A percentile compares a stretch with the other conserved stretches of the same genome.
Evolutionary conservation across 2,888 invertebrate genomes (phyloP).

Genomic region (Mantis religiosa): DNA sequence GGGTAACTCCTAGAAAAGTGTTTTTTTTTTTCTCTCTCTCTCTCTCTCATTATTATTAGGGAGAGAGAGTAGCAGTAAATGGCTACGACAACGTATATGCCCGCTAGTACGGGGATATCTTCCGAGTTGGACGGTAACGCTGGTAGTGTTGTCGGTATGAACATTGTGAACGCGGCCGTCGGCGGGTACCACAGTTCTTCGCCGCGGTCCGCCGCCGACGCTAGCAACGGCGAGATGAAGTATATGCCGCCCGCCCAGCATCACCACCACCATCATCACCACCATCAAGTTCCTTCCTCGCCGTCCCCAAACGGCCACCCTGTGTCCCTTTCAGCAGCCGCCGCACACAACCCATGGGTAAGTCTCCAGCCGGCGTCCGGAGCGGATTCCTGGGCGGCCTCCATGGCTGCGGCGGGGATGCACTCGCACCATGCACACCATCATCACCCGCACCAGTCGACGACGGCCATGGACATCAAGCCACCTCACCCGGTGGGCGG

Average conservation of each 20-base stretch:
- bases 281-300: conserved; percentile 63
- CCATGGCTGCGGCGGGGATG: conserved; percentile 54
- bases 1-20: conserved; percentile 17
- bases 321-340: conserved; percentile 49
- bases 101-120: conserved; percentile 68
- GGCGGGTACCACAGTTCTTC: conserved; percentile 81
- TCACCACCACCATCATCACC: conserved; percentile 75
- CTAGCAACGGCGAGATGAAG: conserved; percentile 92
- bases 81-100: conserved; percentile 94
- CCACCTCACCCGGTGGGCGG: conserved; percentile 52
- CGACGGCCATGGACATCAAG: conserved; percentile 65
- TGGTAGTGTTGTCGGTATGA: conserved; percentile 41
- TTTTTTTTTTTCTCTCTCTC: conserved; percentile 7
- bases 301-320: conserved; percentile 61
- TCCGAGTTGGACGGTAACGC: conserved; percentile 67
- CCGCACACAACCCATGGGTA: conserved; percentile 74
- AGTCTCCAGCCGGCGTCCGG: conserved; percentile 65
- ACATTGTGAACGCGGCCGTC: conserved; percentile 42
- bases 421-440: conserved; percentile 66
- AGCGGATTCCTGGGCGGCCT: conserved; percentile 72
- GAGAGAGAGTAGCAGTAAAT: conserved; percentile 45
- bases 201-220: conserved; percentile 80
- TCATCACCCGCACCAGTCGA: conserved; percentile 64
- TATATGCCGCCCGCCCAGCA: conserved; percentile 81
- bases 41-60: conserved; percentile 13